Conservation (phyloP, 2,888 invertebrate genomes). For the Pyrrhia umbra region DNA sequence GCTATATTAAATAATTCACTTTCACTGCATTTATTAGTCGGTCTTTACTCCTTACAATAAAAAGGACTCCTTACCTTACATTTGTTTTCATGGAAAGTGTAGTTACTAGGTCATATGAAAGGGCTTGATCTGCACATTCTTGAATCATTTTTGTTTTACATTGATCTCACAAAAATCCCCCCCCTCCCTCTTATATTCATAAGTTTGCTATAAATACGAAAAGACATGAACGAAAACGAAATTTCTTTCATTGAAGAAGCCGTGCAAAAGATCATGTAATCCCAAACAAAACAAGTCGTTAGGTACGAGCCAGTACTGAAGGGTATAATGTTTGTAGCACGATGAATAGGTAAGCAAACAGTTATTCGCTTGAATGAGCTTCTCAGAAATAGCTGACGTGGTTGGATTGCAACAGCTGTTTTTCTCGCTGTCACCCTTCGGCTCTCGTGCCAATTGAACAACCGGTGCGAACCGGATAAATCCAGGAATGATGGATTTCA, state of each 20-base stretch:
- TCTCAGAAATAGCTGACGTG: constrained; percentile 38
- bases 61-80: not conserved
- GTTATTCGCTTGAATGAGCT: constrained; percentile 36
- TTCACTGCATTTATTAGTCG: constrained; percentile 42
- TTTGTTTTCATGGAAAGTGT: too few relatives aligned
- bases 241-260: not conserved
- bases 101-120: too few relatives aligned
- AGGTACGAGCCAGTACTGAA: constrained; percentile 5
- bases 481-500: constrained; percentile 20
- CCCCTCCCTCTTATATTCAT: too few relatives aligned
- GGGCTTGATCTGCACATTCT: too few relatives aligned
- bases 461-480: constrained; percentile 28
- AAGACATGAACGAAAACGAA: too few relatives aligned
- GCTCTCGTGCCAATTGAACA: constrained; percentile 28
- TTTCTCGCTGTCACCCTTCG: constrained; percentile 33
- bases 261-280: too few relatives aligned
- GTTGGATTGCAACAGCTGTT: constrained; percentile 28
- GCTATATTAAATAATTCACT: constrained; percentile 33
- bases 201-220: too few relatives aligned
- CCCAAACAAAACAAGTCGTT: constrained; percentile 11
- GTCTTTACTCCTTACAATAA: constrained; percentile 2
- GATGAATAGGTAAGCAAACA: constrained; percentile 38
- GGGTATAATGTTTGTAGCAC: constrained; percentile 15
- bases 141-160: too few relatives aligned
- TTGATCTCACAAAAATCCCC: too few relatives aligned